Evolutionary conservation across 2,888 invertebrate species (phyloP).

Genomic region (Himalopsyche kuldschensis): DNA sequence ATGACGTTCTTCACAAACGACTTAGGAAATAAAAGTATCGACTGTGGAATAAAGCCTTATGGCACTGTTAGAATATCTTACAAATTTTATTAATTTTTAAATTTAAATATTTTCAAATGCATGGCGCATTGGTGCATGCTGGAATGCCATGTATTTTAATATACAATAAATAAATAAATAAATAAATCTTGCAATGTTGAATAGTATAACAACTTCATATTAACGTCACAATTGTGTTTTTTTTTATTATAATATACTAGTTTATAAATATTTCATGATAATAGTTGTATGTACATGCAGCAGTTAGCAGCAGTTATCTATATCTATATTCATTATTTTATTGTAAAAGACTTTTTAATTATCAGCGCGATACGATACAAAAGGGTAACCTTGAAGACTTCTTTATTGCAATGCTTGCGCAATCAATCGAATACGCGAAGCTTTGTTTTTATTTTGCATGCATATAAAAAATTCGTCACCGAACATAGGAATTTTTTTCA

Average conservation of each 20-base stretch:
- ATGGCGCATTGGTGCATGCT: too few relatives aligned
- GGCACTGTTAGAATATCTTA: too few relatives aligned
- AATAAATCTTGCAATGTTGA: too few relatives aligned
- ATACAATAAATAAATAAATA: too few relatives aligned
- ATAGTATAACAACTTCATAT: too few relatives aligned
- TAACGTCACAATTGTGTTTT: not conserved
- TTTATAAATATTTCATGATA: not conserved
- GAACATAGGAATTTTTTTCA: not conserved
- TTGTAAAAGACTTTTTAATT: not conserved
- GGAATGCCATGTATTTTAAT: too few relatives aligned
- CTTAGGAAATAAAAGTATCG: too few relatives aligned
- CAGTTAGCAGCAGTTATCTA: not conserved
- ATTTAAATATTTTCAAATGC: too few relatives aligned
- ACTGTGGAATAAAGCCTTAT: too few relatives aligned
- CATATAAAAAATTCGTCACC: not conserved
- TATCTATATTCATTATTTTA: not conserved
- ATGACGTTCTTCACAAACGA: too few relatives aligned
- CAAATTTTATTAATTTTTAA: too few relatives aligned
- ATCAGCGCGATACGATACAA: not conserved
- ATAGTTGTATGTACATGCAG: not conserved
- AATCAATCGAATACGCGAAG: not conserved
- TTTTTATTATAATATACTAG: not conserved
- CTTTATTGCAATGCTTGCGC: not conserved
- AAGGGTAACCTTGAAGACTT: not conserved
- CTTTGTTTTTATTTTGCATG: not conserved